phyloP scores from a whole-genome alignment of 2,888 invertebrate genomes.

The Leptinotarsa juncta region DNA sequence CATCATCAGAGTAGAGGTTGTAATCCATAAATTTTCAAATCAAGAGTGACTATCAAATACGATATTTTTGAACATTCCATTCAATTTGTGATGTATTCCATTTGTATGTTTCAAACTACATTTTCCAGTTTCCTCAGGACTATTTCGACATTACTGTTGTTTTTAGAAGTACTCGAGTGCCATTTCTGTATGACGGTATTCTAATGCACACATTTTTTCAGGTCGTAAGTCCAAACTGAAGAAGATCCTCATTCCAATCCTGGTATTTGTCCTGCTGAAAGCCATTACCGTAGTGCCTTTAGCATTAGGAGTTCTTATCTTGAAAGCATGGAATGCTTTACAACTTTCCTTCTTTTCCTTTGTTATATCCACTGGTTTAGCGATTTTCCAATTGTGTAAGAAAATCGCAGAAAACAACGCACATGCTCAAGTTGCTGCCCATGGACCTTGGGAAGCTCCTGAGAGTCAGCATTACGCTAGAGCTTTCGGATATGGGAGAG shows the following conservation, averaged over 20 bases:
- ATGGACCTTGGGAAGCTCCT: slow-evolving; percentile 80
- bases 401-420: slow-evolving; percentile 86
- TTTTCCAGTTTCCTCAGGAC: too few species aligned
- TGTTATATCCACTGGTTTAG: slow-evolving; percentile 85
- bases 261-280: slow-evolving; percentile 86
- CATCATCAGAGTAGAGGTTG: too few species aligned
- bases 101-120: too few species aligned
- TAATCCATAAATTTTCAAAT: too few species aligned
- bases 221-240: slow-evolving; percentile 76
- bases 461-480: slow-evolving; percentile 65
- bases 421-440: slow-evolving; percentile 72
- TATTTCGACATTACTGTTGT: too few species aligned
- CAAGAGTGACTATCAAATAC: too few species aligned
- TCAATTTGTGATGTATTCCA: too few species aligned
- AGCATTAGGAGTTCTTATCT: slow-evolving; percentile 85
- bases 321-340: slow-evolving; percentile 90
- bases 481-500: slow-evolving; percentile 59
- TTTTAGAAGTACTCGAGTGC: too few species aligned
- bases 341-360: slow-evolving; percentile 91
- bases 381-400: slow-evolving; percentile 90
- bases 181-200: background rate
- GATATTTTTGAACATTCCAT: too few species aligned
- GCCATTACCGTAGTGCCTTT: slow-evolving; percentile 89
- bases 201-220: slow-evolving; percentile 34
- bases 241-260: slow-evolving; percentile 87